Percentiles rank a stretch among this genome's conserved stretches.
Evolutionary conservation across 2,797 vertebrate genomes (phyloP).

Genomic region (Etheostoma nigrum): DNA sequence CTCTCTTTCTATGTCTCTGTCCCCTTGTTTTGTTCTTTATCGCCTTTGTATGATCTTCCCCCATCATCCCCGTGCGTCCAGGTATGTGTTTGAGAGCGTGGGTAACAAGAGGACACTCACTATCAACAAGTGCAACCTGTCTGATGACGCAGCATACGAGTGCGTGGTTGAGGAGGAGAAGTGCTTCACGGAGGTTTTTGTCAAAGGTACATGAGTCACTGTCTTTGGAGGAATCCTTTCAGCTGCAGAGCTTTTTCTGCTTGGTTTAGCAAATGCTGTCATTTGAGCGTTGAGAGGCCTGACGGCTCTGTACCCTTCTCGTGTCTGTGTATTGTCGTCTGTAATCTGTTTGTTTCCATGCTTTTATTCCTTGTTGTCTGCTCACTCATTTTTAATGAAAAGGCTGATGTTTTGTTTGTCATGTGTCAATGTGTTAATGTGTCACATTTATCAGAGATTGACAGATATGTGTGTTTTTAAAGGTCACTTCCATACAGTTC

Average conservation of each 20-base stretch:
- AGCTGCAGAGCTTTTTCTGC: constrained; percentile 46
- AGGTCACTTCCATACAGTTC: constrained; percentile 5
- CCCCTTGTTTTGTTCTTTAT: constrained; percentile 17
- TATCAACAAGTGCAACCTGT: constrained; percentile 93
- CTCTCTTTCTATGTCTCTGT: background rate
- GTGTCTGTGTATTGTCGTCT: constrained; percentile 54
- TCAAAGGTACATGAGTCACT: constrained; percentile 88
- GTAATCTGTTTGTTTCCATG: constrained; percentile 49
- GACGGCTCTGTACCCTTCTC: constrained; percentile 60
- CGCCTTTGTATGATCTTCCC: constrained; percentile 29
- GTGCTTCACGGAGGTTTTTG: constrained; percentile 90
- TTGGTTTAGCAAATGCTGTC: constrained; percentile 59
- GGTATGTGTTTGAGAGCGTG: constrained; percentile 92
- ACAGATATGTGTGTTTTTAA: constrained; percentile 29
- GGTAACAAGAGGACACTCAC: constrained; percentile 90
- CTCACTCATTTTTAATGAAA: constrained; percentile 67
- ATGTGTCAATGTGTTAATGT: constrained; percentile 41
- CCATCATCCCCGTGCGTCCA: constrained; percentile 61
- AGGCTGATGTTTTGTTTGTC: constrained; percentile 54
- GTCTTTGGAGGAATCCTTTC: constrained; percentile 62
- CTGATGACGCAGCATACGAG: constrained; percentile 93
- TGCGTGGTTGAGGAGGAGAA: constrained; percentile 91
- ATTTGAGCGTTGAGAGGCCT: constrained; percentile 43
- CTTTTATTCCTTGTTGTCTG: constrained; percentile 61
- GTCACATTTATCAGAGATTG: constrained; percentile 25